Conservation (phyloP, 2,888 invertebrate species). For the Baronia brevicornis region DNA sequence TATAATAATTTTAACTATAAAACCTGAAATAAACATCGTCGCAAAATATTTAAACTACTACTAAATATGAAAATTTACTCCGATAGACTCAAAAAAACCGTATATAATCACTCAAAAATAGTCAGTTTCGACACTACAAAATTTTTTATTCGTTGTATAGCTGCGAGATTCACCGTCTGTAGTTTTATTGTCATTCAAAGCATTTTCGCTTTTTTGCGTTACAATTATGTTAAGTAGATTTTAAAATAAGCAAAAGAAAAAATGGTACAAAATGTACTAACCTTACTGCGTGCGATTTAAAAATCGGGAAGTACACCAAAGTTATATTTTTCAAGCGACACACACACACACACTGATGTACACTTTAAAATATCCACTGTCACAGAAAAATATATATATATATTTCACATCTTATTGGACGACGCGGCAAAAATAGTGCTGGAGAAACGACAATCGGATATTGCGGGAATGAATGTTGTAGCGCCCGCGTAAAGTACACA, state of each 20-base stretch:
- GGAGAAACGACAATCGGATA: constrained; percentile 3
- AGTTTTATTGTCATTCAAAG: no score
- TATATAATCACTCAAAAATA: no score
- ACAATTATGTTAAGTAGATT: no score
- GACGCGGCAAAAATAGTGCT: constrained; percentile 5
- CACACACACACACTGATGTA: constrained; percentile 2
- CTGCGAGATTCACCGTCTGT: no score
- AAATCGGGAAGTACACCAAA: constrained; percentile 5
- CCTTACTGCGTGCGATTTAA: constrained; percentile 4
- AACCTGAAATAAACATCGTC: not conserved
- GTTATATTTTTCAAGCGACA: not conserved
- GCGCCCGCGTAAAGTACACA: not conserved
- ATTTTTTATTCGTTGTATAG: no score
- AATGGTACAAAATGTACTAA: no score
- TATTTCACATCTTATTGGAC: constrained; percentile 2
- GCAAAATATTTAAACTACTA: not conserved
- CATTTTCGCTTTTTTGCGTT: no score
- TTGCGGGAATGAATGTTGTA: constrained; percentile 3
- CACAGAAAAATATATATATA: constrained; percentile 4
- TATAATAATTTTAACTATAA: no score
- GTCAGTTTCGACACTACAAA: no score
- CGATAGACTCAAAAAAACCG: not conserved
- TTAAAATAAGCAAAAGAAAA: no score
- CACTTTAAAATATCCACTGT: constrained; percentile 10
- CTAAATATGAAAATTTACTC: not conserved